Percentiles rank a stretch among this genome's conserved stretches.
Evolutionary conservation across 2,113 vertebrate species (phyloP).

Genomic region (Charadrius vociferus): DNA sequence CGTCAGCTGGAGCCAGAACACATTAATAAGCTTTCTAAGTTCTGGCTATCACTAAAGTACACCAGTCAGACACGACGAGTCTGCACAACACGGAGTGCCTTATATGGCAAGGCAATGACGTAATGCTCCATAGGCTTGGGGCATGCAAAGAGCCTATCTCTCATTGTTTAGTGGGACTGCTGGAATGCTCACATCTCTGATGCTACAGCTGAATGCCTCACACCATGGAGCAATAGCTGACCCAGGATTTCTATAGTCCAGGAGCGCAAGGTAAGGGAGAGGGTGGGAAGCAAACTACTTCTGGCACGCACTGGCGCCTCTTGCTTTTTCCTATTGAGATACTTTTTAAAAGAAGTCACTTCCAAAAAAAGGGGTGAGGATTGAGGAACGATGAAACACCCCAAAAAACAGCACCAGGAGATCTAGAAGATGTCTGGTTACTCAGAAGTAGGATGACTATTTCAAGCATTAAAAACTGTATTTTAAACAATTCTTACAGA

Average conservation of each 20-base stretch:
- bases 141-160: conserved; percentile 82
- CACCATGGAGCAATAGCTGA: conserved; percentile 59
- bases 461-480: neutral
- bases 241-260: conserved; percentile 5
- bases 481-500: neutral
- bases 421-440: neutral
- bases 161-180: conserved; percentile 91
- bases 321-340: neutral
- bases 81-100: conserved; percentile 83
- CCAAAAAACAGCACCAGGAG: neutral
- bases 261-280: conserved; percentile 48
- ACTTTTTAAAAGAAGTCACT: neutral
- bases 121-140: conserved; percentile 90
- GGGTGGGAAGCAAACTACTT: conserved; percentile 30
- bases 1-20: conserved; percentile 57
- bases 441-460: neutral
- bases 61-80: conserved; percentile 72
- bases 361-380: neutral
- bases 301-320: neutral
- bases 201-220: conserved; percentile 57
- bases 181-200: conserved; percentile 86
- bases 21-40: conserved; percentile 50
- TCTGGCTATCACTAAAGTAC: conserved; percentile 57
- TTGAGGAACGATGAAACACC: neutral
- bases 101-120: conserved; percentile 96